Evolutionary conservation across 2,888 invertebrate genomes (phyloP).

Genomic region (Malthinus flaveolus): DNA sequence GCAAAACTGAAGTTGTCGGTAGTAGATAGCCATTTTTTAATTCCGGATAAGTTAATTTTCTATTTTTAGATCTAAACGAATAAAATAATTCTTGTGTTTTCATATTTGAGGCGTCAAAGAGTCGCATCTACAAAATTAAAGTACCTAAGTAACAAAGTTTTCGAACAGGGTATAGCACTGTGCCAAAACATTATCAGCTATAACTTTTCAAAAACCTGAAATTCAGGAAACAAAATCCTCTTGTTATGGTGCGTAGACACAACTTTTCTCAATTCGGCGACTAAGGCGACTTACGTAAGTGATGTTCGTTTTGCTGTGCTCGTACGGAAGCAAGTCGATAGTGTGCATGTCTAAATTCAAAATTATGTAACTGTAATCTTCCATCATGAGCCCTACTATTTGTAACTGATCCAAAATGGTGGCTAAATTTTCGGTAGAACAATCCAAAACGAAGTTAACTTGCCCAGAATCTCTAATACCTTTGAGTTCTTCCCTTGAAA

Average conservation of each 20-base stretch:
- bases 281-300: constrained; percentile 54
- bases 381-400: constrained; percentile 65
- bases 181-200: constrained; percentile 50
- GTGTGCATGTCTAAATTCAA: constrained; percentile 64
- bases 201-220: constrained; percentile 17
- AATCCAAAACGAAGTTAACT: constrained; percentile 59
- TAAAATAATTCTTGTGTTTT: constrained; percentile 5
- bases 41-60: constrained; percentile 8
- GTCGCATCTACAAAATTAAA: constrained; percentile 54
- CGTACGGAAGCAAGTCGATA: constrained; percentile 60
- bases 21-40: constrained; percentile 26
- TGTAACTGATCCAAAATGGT: constrained; percentile 60
- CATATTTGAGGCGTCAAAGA: constrained; percentile 61
- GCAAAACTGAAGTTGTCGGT: constrained; percentile 74
- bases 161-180: too few relatives aligned
- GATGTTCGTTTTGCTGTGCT: constrained; percentile 63
- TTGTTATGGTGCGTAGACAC: too few relatives aligned
- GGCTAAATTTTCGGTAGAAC: constrained; percentile 54
- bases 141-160: too few relatives aligned
- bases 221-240: too few relatives aligned
- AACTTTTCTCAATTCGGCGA: too few relatives aligned
- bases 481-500: constrained; percentile 11
- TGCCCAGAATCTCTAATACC: constrained; percentile 48
- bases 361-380: constrained; percentile 60
- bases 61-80: constrained; percentile 4